Percentiles rank a stretch among this genome's conserved stretches.
Conservation (phyloP, 1,140 invertebrate species). For the Lasioglossum baleicum region DNA sequence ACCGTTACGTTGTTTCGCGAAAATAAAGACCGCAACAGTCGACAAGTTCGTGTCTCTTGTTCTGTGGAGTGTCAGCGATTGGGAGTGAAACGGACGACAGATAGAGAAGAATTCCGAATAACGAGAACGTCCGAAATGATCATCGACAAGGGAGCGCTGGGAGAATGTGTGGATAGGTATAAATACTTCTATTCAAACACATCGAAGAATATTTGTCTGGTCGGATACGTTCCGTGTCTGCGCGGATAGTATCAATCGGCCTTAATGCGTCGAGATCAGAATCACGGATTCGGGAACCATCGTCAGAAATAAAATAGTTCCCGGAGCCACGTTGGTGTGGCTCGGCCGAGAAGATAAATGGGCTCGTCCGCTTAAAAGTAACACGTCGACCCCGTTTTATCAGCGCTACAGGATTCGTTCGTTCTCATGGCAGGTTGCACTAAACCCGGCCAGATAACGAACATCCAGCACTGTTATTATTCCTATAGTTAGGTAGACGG, state of each 20-base stretch:
- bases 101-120: neutral
- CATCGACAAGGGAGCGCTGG: neutral
- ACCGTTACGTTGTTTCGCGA: neutral
- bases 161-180: no score
- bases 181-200: no score
- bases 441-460: conserved; percentile 29
- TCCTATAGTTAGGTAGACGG: conserved; percentile 6
- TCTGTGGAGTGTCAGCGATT: neutral
- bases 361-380: conserved; percentile 53
- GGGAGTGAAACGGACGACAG: neutral
- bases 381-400: conserved; percentile 54
- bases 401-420: conserved; percentile 31
- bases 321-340: neutral
- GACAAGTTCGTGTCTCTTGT: neutral
- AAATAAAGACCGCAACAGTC: neutral
- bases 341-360: conserved; percentile 51
- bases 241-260: neutral
- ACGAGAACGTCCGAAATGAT: neutral
- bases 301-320: conserved; percentile 15
- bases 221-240: neutral
- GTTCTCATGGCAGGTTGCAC: conserved; percentile 34
- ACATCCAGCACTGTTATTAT: conserved; percentile 40
- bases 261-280: conserved; percentile 1
- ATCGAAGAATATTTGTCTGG: no score
- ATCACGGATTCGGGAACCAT: conserved; percentile 24